These are phyloP conservation scores for Podabrus alpinus DNA, from an alignment of 2,888 invertebrate species.

Conservation along the genomic window DNA sequence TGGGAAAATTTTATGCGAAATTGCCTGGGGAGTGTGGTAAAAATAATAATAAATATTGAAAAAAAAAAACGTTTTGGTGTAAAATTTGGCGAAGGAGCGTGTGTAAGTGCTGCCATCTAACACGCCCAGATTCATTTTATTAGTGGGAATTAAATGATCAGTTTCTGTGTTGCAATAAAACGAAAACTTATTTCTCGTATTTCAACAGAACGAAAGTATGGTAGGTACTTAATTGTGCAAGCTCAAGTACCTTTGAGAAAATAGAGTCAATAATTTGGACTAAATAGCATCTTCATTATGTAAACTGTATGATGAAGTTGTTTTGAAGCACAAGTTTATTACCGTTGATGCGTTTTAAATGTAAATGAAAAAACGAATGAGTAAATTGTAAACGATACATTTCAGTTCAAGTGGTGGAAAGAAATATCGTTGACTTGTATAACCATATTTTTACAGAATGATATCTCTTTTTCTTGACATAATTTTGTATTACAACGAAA, in stretches of 20 bases:
- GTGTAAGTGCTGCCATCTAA: no score
- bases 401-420: not conserved
- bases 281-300: not conserved
- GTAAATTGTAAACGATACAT: not conserved
- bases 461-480: not conserved
- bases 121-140: not conserved
- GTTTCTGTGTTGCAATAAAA: not conserved
- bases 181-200: not conserved
- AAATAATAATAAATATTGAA: not conserved
- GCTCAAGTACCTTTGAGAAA: not conserved
- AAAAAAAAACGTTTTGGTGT: not conserved
- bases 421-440: not conserved
- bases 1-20: not conserved
- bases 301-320: not conserved
- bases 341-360: not conserved
- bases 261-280: not conserved
- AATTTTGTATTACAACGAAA: not conserved
- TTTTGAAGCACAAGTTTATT: not conserved
- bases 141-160: not conserved
- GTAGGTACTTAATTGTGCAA: not conserved
- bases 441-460: not conserved
- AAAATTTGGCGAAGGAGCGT: no score
- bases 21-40: not conserved
- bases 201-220: not conserved
- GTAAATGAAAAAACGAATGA: not conserved